Evolutionary conservation across 2,888 invertebrate genomes (phyloP), one percentile per base, ranked within the genome.

Genomic region (Amblyteles armatorius): DNA sequence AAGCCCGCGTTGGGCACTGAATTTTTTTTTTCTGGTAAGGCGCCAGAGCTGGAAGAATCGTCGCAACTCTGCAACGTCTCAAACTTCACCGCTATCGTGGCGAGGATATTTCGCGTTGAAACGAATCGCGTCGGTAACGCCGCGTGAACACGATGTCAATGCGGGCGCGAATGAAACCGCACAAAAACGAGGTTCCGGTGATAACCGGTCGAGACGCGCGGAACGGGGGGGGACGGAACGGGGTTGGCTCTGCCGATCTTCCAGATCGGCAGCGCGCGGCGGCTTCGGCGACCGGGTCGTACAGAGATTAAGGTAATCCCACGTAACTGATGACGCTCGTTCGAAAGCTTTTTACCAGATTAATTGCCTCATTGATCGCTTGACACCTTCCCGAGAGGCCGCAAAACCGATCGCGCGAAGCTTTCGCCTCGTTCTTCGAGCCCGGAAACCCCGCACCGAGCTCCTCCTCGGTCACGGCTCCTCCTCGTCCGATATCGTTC

Each of bases 341-440:
- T 93, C 82, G 88, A 92, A 92, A 92, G 93, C 93, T 91, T 93
- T 92, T 92, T 91, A 88, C 36, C 90, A 89, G 92, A 93, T 93
- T 92, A 93, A 93, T 92, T 90, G 90, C 87, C 77, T 84, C 88
- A 91, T 91, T 89, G 91, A 90, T 91, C 88, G 90, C 52, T 44
- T 44, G 65, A 85, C 83, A 87, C 36, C 65, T 82, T 80, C 79
- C 65, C 55, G 63, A n/a, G 68, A 80, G 57, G 48, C 68, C 73
- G 57, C 48, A 67, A 74, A 80, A 74, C 48, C 80, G 67, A 44
- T 44, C 48, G 55, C 55, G 22, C n/a, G 48, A 55, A 33, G 19
- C 57, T 71, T 72, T 57, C 29, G 3, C 11, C 7, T 11, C 26
- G 26, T 11, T 60, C 13, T 9, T 26, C 5, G 22, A 60, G 57